These are phyloP conservation scores for Cardiocondyla obscurior DNA, from an alignment of 1,140 invertebrate genomes.

Conservation along the genomic window DNA sequence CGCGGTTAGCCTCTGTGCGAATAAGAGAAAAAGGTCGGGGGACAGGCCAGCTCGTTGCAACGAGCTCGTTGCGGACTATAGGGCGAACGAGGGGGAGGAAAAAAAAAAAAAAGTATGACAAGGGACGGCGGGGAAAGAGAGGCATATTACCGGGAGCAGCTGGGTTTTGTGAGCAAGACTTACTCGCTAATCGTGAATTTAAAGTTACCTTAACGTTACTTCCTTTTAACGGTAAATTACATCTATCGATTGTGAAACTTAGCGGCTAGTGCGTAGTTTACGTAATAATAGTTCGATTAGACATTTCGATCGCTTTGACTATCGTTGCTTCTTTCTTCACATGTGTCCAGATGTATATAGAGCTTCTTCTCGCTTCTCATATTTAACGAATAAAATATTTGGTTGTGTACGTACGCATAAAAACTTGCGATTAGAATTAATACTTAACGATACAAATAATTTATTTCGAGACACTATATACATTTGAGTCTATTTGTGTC, in stretches of 20 bases:
- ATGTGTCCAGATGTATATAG: slow-evolving; percentile 25
- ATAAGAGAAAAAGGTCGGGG: slow-evolving; percentile 38
- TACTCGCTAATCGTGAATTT: slow-evolving; percentile 38
- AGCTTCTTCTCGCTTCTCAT: not conserved
- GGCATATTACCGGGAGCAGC: slow-evolving; percentile 40
- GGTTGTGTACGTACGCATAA: not conserved
- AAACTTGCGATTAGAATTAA: not conserved
- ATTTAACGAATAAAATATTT: not conserved
- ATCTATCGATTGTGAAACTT: slow-evolving; percentile 47
- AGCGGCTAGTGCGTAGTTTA: slow-evolving; percentile 36
- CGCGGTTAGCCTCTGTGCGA: slow-evolving; percentile 43
- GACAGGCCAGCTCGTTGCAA: slow-evolving; percentile 26
- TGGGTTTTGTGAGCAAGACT: slow-evolving; percentile 51
- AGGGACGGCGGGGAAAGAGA: not conserved
- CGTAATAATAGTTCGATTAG: slow-evolving; percentile 38
- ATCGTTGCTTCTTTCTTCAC: not conserved
- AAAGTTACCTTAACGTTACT: slow-evolving; percentile 49
- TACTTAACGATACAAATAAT: slow-evolving; percentile 1
- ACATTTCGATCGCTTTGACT: slow-evolving; percentile 6
- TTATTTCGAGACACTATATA: slow-evolving; percentile 8
- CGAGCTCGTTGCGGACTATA: slow-evolving; percentile 24
- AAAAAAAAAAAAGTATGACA: not conserved
- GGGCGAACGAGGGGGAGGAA: too few relatives aligned
- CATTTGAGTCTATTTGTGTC: not conserved
- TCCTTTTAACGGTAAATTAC: slow-evolving; percentile 36